Percentiles rank a stretch among this genome's conserved stretches.
Evolutionary conservation across 2,888 invertebrate genomes (phyloP).

Genomic region (Atrina japonica): DNA sequence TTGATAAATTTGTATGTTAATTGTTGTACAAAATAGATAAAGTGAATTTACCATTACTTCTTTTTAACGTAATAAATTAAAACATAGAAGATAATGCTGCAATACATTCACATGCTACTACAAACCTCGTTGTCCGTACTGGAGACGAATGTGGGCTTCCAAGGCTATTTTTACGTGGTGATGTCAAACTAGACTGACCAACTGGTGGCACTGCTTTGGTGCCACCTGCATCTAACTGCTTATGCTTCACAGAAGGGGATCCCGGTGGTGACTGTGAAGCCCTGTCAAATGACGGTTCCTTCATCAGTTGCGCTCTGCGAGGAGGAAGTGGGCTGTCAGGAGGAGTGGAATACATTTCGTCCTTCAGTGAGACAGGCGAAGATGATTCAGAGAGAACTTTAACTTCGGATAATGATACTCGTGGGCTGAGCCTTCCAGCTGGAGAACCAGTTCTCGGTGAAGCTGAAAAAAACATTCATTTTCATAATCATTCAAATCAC

Average conservation of each 20-base stretch:
- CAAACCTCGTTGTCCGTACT: conserved; percentile 56
- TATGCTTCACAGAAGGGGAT: conserved; percentile 53
- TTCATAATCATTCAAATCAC: too few relatives aligned
- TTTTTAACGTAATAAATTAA: too few relatives aligned
- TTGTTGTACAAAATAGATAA: too few relatives aligned
- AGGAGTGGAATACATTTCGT: conserved; percentile 69
- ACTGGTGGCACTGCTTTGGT: conserved; percentile 8
- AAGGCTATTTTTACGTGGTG: conserved; percentile 36
- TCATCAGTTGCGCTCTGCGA: conserved; percentile 60
- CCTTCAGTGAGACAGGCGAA: conserved; percentile 57
- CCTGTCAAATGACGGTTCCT: conserved; percentile 70
- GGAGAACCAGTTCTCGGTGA: conserved; percentile 59
- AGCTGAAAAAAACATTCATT: conserved; percentile 22
- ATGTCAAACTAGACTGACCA: conserved; percentile 21
- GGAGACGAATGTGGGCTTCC: conserved; percentile 61
- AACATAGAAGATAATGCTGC: too few relatives aligned
- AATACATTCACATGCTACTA: too few relatives aligned
- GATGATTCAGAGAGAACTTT: conserved; percentile 52
- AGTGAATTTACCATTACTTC: too few relatives aligned
- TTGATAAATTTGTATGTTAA: too few relatives aligned
- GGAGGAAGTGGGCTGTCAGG: conserved; percentile 64
- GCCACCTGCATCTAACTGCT: conserved; percentile 32
- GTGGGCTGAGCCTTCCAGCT: conserved; percentile 34
- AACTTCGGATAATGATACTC: conserved; percentile 15
- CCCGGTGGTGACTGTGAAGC: conserved; percentile 65